Evolutionary conservation across 2,797 vertebrate species (phyloP), one percentile per base, ranked within the genome.

Genomic region (Enteromius fasciolatus): DNA sequence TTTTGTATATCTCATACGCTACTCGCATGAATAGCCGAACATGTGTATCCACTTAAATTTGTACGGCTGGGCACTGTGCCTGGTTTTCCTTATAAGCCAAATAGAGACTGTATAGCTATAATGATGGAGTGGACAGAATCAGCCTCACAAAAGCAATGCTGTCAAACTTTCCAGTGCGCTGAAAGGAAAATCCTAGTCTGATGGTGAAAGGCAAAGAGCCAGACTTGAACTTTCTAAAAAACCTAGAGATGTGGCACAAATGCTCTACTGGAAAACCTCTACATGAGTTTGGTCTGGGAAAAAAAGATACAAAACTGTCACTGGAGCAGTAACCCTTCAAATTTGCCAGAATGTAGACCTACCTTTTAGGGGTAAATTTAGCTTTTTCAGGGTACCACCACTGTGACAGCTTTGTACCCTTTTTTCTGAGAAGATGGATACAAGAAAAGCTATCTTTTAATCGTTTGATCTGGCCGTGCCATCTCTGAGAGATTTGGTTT

Each of bases 21-120:
- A 76, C 84, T 70, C 70, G 66, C 41, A 23, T 66, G 79, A 89
- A 84, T 59, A 64, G 82, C 73, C 72, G 46, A 88, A 89, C 91
- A 92, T 91, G 57, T 93, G 91, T 86, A 89, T 92, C 85, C 82
- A 90, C 87, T 92, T 89, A 85, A 44, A 68, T 14, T 48, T 67
- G n/a, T 39, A 15, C 75, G 33, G 52, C 59, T 89, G 68, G 72
- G 54, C n/a, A 17, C 20, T 4, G n/a, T 77, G 79, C 73, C 73
- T 80, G 50, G 85, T 89, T 72, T 76, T 67, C 57, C 76, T 63
- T 28, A 10, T 31, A 6, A 50, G 31, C 82, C 78, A 89, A 90
- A 89, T 86, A 88, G 25, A 61, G 70, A 44, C 81, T 84, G 61
- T 46, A 83, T 46, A 83, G 81, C 74, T 85, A 80, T 87, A 89